A percentile compares a stretch with the other conserved stretches of the same genome.
Evolutionary conservation across 2,888 invertebrate genomes (phyloP).

Genomic region (Noctua comes): DNA sequence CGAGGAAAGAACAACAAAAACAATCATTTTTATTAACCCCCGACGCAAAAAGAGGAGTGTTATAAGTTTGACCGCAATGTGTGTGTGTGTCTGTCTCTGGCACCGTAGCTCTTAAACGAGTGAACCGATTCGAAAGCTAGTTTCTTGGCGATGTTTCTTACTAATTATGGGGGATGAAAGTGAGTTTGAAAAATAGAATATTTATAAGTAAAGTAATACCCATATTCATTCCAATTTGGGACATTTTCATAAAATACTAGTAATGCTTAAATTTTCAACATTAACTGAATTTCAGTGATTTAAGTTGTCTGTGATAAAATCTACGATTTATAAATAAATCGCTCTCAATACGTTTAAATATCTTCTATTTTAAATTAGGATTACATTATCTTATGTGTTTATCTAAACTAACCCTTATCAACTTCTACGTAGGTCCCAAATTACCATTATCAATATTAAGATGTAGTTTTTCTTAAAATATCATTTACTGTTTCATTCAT

Average conservation of each 20-base stretch:
- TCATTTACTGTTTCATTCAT: neutral
- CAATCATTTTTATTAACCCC: neutral
- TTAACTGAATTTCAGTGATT: slow-evolving; percentile 1
- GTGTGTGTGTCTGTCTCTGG: no score
- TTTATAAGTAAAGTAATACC: slow-evolving; percentile 1
- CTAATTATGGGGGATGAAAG: no score
- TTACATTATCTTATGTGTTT: neutral
- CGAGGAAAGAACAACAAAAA: neutral
- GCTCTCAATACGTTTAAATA: neutral
- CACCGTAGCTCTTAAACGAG: no score
- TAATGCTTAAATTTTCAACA: slow-evolving; percentile 11
- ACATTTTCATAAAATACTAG: slow-evolving; percentile 20
- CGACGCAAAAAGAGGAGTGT: no score
- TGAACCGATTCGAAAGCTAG: no score
- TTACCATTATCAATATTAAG: neutral
- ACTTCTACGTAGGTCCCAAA: neutral
- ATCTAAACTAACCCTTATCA: neutral
- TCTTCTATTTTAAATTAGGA: neutral
- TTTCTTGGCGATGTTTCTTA: no score
- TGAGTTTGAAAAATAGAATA: no score
- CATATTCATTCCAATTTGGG: slow-evolving; percentile 18
- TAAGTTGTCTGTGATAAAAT: neutral
- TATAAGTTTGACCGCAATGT: no score
- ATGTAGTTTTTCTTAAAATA: neutral
- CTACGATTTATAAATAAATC: neutral